Evolutionary conservation across 2,888 invertebrate genomes (phyloP), one percentile per base, ranked within the genome.

Genomic region (Orchesella flavescens): DNA sequence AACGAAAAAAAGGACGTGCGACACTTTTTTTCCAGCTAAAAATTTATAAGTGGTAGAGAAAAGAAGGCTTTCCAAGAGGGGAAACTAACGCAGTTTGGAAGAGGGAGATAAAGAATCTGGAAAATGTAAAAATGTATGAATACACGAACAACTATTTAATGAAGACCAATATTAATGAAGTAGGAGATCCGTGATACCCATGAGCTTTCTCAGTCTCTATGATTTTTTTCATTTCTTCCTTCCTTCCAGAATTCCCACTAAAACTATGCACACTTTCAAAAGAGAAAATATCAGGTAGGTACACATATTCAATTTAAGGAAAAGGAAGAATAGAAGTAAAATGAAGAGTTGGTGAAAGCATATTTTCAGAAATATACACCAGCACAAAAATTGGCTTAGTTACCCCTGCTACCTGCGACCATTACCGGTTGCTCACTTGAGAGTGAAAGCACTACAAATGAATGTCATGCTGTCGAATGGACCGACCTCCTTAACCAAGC

Each of bases 91-190:
- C 2, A 34, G 34, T 7, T 34, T 4, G 23, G n/a, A 23, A 59
- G 21, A 46, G 13, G 13, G 43, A 43, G 72, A 72, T 19, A 57
- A 34, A n/a, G 44, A 4, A 34, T n/a, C 21, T 9, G 68, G 5
- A 53, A 66, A 77, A 68, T 68, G 57, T 68, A 69, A 68, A 68
- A 63, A 77, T 76, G 76, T 46, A 77, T 68, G 77, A 59, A 68
- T 59, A 66, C 59, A 68, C n/a, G 69, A 44, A 59, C 77, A 77
- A 77, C 75, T 75, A 75, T 75, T 75, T 75, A 74, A 24, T 19
- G 43, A 19, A 55, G 68, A 44, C 15, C 57, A 57, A 46, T 19
- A 44, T 44, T 69, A 77, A 68, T 77, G 68, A 77, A 77, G 68
- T 69, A 69, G 68, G 46, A 59, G 75, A 75, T 75, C 24, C 53